Percentiles rank a stretch among this genome's conserved stretches.
These are phyloP conservation scores for Gobius niger DNA, from an alignment of 2,113 vertebrate genomes.

Conservation along the genomic window DNA sequence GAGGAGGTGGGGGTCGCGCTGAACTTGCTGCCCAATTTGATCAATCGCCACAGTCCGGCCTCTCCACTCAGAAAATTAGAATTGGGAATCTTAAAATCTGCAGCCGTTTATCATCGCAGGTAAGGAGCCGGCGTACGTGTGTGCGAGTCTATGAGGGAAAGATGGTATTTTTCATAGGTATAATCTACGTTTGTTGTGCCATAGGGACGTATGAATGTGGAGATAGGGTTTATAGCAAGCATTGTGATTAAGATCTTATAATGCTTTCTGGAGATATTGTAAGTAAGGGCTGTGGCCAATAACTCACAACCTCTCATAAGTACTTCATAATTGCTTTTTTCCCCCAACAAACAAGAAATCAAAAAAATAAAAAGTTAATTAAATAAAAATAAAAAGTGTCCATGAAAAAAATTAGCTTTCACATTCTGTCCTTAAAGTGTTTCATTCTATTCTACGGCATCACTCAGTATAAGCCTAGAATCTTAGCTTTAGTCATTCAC, in stretches of 20 bases:
- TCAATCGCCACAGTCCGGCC: constrained; percentile 78
- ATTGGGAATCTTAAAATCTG: constrained; percentile 80
- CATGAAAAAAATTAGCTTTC: no score
- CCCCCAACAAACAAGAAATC: not conserved
- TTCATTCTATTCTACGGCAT: no score
- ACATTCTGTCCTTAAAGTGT: no score
- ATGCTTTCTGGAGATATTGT: constrained; percentile 14
- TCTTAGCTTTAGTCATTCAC: no score
- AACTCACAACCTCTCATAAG: not conserved
- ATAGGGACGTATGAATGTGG: constrained; percentile 22
- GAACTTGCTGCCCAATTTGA: constrained; percentile 76
- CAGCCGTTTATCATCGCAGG: constrained; percentile 76
- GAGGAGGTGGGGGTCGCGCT: constrained; percentile 50
- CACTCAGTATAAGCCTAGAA: no score
- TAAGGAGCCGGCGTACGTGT: constrained; percentile 29
- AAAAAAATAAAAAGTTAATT: not conserved
- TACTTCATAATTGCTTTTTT: not conserved
- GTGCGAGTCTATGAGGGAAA: constrained; percentile 18
- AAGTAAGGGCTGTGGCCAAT: not conserved
- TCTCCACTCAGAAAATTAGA: constrained; percentile 81
- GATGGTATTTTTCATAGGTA: constrained; percentile 30
- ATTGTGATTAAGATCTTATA: constrained; percentile 2
- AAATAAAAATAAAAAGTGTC: no score
- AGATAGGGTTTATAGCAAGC: constrained; percentile 18
- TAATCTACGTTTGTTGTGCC: constrained; percentile 47